These are phyloP conservation scores for Drosophila niveifrons DNA, from an alignment of 2,888 invertebrate species.

Conservation along the genomic window DNA sequence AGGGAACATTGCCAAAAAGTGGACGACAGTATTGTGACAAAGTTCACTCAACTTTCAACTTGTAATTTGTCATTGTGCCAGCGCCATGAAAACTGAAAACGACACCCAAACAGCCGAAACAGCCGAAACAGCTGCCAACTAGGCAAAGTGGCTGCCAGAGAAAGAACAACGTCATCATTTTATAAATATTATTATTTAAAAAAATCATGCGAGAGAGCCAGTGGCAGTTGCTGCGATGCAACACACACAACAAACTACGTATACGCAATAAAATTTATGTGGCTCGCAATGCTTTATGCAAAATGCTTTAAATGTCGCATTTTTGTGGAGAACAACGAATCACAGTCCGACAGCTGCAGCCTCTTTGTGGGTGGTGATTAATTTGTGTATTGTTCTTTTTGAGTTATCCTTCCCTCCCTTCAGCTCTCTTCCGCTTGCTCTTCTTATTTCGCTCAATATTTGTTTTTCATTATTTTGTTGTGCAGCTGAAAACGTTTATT, in stretches of 20 bases:
- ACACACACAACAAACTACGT: slow-evolving; percentile 52
- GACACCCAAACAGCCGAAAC: no score
- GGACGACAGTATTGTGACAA: slow-evolving; percentile 65
- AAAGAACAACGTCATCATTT: slow-evolving; percentile 59
- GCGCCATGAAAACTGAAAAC: slow-evolving; percentile 51
- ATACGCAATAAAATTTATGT: slow-evolving; percentile 76
- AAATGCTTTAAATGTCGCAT: slow-evolving; percentile 74
- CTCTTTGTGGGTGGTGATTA: slow-evolving; percentile 70
- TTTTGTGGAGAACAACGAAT: slow-evolving; percentile 64
- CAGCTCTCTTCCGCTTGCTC: slow-evolving; percentile 9
- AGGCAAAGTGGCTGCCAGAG: slow-evolving; percentile 52
- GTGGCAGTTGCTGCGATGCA: slow-evolving; percentile 46
- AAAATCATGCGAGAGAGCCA: slow-evolving; percentile 55
- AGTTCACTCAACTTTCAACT: slow-evolving; percentile 81
- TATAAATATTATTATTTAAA: slow-evolving; percentile 32
- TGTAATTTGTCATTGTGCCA: slow-evolving; percentile 80
- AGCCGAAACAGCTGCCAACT: no score
- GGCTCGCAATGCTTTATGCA: slow-evolving; percentile 61
- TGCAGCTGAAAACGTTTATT: slow-evolving; percentile 40
- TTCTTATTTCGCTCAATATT: slow-evolving; percentile 28
- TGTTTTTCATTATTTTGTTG: slow-evolving; percentile 9
- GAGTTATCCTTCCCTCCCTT: slow-evolving; percentile 36
- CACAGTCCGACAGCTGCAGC: slow-evolving; percentile 22
- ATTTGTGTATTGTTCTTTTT: slow-evolving; percentile 72
- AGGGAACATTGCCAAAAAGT: slow-evolving; percentile 37